Percentiles rank a stretch among this genome's conserved stretches.
These are phyloP conservation scores for Anisognathus igniventris DNA, from an alignment of 2,797 vertebrate genomes.

Conservation along the genomic window DNA sequence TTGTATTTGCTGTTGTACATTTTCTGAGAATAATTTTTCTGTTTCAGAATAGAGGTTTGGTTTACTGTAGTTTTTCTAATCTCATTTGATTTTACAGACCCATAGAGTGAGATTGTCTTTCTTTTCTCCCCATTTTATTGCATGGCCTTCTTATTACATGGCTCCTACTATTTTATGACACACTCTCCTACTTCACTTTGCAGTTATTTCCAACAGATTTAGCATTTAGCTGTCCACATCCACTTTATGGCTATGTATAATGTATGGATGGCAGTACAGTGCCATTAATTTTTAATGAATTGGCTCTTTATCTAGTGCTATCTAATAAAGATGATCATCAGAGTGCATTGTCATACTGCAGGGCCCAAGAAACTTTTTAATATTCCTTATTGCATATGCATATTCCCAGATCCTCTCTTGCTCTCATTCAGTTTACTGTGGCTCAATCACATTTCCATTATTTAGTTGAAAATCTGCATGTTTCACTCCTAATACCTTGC, in stretches of 20 bases:
- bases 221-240: constrained; percentile 68
- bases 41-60: constrained; percentile 44
- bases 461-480: constrained; percentile 50
- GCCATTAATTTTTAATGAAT: constrained; percentile 75
- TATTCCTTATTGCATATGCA: constrained; percentile 55
- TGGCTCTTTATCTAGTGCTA: constrained; percentile 64
- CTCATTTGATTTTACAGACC: constrained; percentile 61
- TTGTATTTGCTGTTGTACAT: constrained; percentile 52
- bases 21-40: constrained; percentile 53
- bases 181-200: constrained; percentile 56
- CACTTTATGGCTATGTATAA: constrained; percentile 71
- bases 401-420: constrained; percentile 1
- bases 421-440: not conserved
- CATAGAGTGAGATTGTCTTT: constrained; percentile 9
- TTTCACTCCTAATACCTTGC: constrained; percentile 15
- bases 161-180: constrained; percentile 59
- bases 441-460: constrained; percentile 59
- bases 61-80: constrained; percentile 62
- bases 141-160: constrained; percentile 36
- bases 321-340: constrained; percentile 73
- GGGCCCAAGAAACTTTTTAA: constrained; percentile 63
- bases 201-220: constrained; percentile 71
- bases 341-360: constrained; percentile 68
- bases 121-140: constrained; percentile 32
- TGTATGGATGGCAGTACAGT: constrained; percentile 65